These are phyloP conservation scores for Lanistes nyassanus DNA, from an alignment of 1,140 invertebrate species.

Conservation along the genomic window DNA sequence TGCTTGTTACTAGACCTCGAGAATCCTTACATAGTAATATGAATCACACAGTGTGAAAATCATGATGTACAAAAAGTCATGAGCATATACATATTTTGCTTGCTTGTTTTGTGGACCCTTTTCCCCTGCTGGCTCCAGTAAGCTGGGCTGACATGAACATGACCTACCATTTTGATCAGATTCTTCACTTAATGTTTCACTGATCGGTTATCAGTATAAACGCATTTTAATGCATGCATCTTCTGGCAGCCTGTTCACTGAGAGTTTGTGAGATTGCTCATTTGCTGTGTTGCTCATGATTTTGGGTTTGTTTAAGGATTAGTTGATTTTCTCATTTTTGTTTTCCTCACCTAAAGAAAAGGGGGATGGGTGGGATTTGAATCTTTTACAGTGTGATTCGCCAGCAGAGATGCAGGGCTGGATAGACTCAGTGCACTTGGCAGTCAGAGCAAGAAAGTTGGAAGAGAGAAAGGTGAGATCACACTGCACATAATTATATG, in stretches of 20 bases:
- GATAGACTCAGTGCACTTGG: constrained; percentile 23
- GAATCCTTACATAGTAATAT: neutral
- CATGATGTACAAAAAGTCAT: neutral
- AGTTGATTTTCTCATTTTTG: neutral
- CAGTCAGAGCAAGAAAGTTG: constrained; percentile 18
- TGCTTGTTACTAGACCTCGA: neutral
- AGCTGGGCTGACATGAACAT: too few species aligned
- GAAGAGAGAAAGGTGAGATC: constrained; percentile 31
- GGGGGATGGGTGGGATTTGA: neutral
- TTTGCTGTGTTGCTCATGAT: neutral
- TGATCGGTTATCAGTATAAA: too few species aligned
- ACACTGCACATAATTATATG: too few species aligned
- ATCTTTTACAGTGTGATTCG: constrained; percentile 32
- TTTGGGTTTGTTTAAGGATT: neutral
- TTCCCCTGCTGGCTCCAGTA: neutral
- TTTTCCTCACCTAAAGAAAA: neutral
- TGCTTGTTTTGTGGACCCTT: neutral
- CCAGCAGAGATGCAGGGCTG: constrained; percentile 31
- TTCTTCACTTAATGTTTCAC: too few species aligned
- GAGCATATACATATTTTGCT: neutral
- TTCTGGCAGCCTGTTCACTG: too few species aligned
- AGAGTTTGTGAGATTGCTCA: neutral
- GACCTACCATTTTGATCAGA: too few species aligned
- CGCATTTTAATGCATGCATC: too few species aligned
- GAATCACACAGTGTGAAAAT: neutral